A percentile compares a stretch with the other conserved stretches of the same genome.
Evolutionary conservation across 2,797 vertebrate species (phyloP).

Genomic region (Babyrousa celebensis): DNA sequence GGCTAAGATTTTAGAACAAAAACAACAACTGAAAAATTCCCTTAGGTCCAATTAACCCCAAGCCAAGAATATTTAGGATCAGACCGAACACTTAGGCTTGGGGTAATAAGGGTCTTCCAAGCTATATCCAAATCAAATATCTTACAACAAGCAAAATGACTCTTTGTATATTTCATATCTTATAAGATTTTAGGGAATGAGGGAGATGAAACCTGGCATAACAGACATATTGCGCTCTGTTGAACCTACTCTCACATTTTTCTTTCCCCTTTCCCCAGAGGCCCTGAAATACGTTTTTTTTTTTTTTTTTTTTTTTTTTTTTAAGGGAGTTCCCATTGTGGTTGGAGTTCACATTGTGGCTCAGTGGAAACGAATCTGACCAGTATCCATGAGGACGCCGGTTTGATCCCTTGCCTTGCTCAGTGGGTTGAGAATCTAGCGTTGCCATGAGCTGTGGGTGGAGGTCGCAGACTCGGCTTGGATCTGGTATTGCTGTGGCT

Average conservation of each 20-base stretch:
- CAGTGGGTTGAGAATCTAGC: no score
- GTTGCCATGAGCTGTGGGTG: no score
- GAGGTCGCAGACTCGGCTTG: no score
- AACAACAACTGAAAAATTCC: slow-evolving; percentile 22
- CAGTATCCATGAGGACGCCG: no score
- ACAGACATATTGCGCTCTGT: neutral
- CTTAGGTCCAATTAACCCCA: slow-evolving; percentile 41
- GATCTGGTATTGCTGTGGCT: no score
- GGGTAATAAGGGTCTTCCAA: neutral
- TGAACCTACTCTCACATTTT: slow-evolving; percentile 11
- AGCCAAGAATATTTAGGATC: slow-evolving; percentile 61
- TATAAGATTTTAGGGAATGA: neutral
- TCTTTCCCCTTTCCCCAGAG: slow-evolving; percentile 42
- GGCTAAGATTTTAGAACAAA: slow-evolving; percentile 67
- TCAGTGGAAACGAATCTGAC: no score
- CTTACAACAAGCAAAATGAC: neutral
- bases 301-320: no score
- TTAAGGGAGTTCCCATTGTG: no score
- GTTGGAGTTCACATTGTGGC: no score
- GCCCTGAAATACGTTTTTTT: neutral
- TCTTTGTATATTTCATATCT: slow-evolving; percentile 44
- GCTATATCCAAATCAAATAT: slow-evolving; percentile 6
- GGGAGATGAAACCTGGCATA: neutral
- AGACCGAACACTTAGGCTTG: slow-evolving; percentile 56
- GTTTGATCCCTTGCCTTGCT: no score